A percentile compares a stretch with the other conserved stretches of the same genome.
Conservation (phyloP, 1,140 invertebrate species). For the Drosophila burlai region DNA sequence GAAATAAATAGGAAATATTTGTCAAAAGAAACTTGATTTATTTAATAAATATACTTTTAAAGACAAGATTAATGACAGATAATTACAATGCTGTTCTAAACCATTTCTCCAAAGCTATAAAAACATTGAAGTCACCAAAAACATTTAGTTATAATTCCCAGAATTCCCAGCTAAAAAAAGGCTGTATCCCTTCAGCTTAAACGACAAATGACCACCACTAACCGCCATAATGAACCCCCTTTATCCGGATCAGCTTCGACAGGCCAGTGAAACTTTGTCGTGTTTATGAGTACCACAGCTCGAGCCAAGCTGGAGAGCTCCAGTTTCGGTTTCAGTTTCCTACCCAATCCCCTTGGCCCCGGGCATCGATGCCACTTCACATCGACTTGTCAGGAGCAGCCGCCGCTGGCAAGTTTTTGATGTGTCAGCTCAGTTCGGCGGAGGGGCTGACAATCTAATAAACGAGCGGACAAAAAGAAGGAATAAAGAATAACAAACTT, state of each 20-base stretch:
- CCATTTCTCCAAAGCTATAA: too few species aligned
- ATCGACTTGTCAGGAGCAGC: slow-evolving; percentile 70
- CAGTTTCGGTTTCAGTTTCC: slow-evolving; percentile 25
- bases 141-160: too few species aligned
- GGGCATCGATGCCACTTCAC: slow-evolving; percentile 64
- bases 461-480: slow-evolving; percentile 51
- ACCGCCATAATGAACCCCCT: slow-evolving; percentile 58
- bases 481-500: slow-evolving; percentile 62
- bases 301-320: not conserved
- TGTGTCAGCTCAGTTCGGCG: slow-evolving; percentile 55
- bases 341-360: slow-evolving; percentile 22
- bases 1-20: not conserved
- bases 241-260: slow-evolving; percentile 32
- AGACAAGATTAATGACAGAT: not conserved
- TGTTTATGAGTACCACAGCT: slow-evolving; percentile 62
- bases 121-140: too few species aligned
- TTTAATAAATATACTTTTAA: too few species aligned
- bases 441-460: slow-evolving; percentile 68
- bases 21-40: not conserved
- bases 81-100: not conserved
- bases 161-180: not conserved
- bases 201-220: slow-evolving; percentile 14
- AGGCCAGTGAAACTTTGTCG: slow-evolving; percentile 62
- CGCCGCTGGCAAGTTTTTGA: slow-evolving; percentile 73
- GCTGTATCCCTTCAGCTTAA: not conserved